Evolutionary conservation across 2,888 invertebrate genomes (phyloP), one percentile per base, ranked within the genome.

Genomic region (Lycophotia porphyrea): DNA sequence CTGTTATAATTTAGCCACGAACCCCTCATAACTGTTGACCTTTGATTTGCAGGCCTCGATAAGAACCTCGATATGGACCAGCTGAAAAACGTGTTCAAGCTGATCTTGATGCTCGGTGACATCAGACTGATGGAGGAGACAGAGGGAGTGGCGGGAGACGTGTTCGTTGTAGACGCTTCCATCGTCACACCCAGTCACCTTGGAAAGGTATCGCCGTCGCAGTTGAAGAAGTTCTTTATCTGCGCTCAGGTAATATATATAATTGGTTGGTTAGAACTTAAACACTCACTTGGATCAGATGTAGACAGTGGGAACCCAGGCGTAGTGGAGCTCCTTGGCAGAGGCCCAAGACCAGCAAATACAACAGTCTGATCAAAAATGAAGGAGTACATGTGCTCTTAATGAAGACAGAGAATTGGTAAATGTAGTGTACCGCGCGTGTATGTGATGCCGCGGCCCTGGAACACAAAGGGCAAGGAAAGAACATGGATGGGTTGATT

Each of bases 81-180:
- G 79, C 96, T 98, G 3, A 96, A 97, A 73, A 98, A 98, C 81
- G 97, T 97, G 15, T 98, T 98, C 97, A 98, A 98, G 93, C 91
- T 98, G 4, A 97, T 98, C 1, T 94, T 98, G 80, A 98, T 98
- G 98, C 97, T 98, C 65, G 98, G 98, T 4, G 98, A 98, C 90
- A 95, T 98, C 13, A 97, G 98, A 66, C 93, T 98, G 66, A 97
- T 97, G 76, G 98, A 98, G 84, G 98, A 98, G 90, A 94, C 96
- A 58, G 97, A 97, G n/a, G 98, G 98, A 9, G 98, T 98, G 0
- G 98, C 98, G 0, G 98, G 98, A 0, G 98, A 98, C 89, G 97
- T 98, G 8, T 98, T 98, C 90, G 97, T 98, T 71, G 92, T 98
- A 63, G 98, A 98, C 85, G 98, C 98, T 3, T 96, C 97, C 27